Base-by-base conservation (phyloP, 1,140 invertebrate genomes). In the Gyrodactylus salaris region DNA sequence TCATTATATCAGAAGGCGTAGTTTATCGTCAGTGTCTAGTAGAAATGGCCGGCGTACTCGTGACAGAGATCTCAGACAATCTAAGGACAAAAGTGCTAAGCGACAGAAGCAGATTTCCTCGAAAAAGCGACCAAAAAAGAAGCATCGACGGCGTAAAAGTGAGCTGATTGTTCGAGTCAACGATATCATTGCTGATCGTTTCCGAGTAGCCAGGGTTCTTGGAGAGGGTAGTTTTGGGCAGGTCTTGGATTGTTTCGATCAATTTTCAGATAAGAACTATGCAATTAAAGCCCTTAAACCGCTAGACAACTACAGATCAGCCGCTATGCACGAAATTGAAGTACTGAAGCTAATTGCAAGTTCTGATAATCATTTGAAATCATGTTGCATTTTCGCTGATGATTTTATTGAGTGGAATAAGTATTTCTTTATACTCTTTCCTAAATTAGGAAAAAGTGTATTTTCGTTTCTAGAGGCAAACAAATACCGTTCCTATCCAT, bases 381-480 rank as follows among this genome's bases (percentile, higher is more conserved):
- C 83, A 79, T 84, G 95, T 78, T 97, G 93, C 83, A 93, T 99
- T 25, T 89, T 89, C 82, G 93, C 98, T 89, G 82, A 95, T 77
- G 90, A 96, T 81, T 96, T 91, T 88, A 98, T 98, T 82, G 91
- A 98, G 81, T 98, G 93, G 80, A 89, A 94, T 82, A 93, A 93
- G 20, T 93, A 98, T 80, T 93, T 96, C 86, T 98, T 93, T 81
- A 91, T 99, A 78, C 89, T 90, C 75, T 99, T 99, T 83, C 91
- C 98, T 83, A 91, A 98, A 87, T 85, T 99, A 74, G 95, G 95
- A 74, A 85, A 94, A 69, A 96, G 91, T 84, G 94, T 99, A 76
- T 99, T 98, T 83, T 94, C 99, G 83, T 99, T 99, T 82, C 84
- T 99, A 86, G 91, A 95, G 85, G 90, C 95, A 82, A 99, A 99